Conservation (phyloP, 2,797 vertebrate genomes). For the Tadarida brasiliensis region DNA sequence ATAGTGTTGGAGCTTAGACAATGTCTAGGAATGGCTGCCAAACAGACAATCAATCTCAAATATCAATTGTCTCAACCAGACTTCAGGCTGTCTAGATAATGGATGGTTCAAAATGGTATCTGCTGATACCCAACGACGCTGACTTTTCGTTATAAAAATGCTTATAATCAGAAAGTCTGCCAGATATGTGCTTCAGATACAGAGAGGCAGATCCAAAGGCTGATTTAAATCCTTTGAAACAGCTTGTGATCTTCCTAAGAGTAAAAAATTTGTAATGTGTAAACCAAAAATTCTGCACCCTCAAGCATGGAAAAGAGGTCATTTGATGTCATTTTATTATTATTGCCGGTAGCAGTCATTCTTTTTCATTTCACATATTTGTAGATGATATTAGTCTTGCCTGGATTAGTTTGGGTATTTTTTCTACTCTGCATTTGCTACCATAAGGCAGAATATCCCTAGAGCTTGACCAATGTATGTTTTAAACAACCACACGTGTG, state of each 20-base stretch:
- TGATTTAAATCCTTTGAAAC: slow-evolving; percentile 32
- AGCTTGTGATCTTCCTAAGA: background rate
- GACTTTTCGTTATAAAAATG: slow-evolving; percentile 63
- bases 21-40: slow-evolving; percentile 73
- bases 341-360: background rate
- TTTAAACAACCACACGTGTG: background rate
- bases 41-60: slow-evolving; percentile 71
- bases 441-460: background rate
- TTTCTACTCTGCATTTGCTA: background rate
- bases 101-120: slow-evolving; percentile 68
- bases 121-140: slow-evolving; percentile 56
- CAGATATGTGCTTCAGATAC: background rate
- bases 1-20: slow-evolving; percentile 31
- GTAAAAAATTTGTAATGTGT: slow-evolving; percentile 10
- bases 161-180: slow-evolving; percentile 44
- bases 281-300: background rate
- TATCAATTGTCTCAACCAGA: slow-evolving; percentile 73
- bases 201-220: background rate
- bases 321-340: background rate
- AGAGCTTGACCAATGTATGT: background rate
- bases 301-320: background rate
- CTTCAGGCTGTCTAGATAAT: slow-evolving; percentile 63
- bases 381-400: background rate
- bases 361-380: background rate
- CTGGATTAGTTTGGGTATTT: background rate